Conservation (phyloP, 64 coral and sea anemone genomes). For the Pachyseris speciosa region DNA sequence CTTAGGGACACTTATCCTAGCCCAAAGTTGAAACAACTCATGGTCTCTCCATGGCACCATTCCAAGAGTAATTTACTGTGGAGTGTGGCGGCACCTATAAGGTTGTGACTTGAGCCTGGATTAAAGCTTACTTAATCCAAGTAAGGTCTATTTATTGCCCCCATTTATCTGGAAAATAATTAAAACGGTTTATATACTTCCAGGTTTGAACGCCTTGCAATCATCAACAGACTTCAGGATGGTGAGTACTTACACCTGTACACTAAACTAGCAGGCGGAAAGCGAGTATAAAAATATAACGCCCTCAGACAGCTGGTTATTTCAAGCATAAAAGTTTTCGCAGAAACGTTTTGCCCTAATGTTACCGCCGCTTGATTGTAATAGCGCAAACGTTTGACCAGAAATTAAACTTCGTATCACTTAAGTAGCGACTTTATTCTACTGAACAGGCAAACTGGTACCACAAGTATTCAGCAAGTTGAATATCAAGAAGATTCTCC, state of each 20-base stretch:
- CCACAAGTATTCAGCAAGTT: slow-evolving; percentile 49
- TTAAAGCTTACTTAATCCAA: too few relatives aligned
- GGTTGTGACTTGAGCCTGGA: too few relatives aligned
- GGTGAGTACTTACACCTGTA: not conserved
- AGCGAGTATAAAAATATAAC: not conserved
- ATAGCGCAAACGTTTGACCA: not conserved
- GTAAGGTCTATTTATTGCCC: not conserved
- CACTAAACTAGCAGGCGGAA: not conserved
- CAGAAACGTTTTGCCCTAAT: not conserved
- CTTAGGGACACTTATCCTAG: too few relatives aligned
- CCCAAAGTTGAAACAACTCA: too few relatives aligned
- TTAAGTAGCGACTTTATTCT: not conserved
- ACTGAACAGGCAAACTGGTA: slow-evolving; percentile 48
- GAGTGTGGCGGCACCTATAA: too few relatives aligned
- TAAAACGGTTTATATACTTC: not conserved
- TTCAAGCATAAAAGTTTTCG: too few relatives aligned
- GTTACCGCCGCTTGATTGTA: not conserved
- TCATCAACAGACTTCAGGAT: not conserved
- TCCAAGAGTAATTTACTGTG: too few relatives aligned
- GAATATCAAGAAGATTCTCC: slow-evolving; percentile 71
- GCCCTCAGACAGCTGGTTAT: not conserved
- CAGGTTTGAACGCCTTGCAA: not conserved
- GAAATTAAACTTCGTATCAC: not conserved
- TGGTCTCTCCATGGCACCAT: too few relatives aligned
- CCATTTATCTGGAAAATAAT: not conserved